Evolutionary conservation across 2,888 invertebrate species (phyloP).

Genomic region (Sarcophaga variegata): DNA sequence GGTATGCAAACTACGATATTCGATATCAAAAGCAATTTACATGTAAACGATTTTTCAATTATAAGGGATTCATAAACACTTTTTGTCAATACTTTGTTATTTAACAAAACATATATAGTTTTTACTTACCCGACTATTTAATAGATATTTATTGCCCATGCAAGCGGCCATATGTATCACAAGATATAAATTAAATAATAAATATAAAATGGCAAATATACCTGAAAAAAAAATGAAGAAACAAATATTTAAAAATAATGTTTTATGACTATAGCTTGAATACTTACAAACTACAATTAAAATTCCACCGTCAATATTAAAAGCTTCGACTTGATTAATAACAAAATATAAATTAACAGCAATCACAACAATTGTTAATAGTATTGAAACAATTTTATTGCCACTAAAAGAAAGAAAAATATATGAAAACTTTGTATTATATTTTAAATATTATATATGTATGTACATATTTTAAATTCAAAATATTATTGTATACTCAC

Average conservation of each 20-base stretch:
- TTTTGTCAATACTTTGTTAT: no score
- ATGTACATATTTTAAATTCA: background rate
- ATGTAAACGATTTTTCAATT: no score
- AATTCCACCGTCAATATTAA: conserved; percentile 81
- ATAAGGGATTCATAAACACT: no score
- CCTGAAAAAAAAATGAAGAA: conserved; percentile 74
- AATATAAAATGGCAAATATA: conserved; percentile 86
- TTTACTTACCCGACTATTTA: conserved; percentile 82
- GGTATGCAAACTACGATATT: no score
- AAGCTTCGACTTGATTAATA: conserved; percentile 83
- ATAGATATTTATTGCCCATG: conserved; percentile 85
- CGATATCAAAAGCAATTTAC: no score
- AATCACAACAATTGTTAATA: conserved; percentile 88
- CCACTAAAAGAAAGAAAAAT: conserved; percentile 82
- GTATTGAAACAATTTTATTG: conserved; percentile 87
- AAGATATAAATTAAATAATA: conserved; percentile 88
- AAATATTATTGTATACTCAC: conserved; percentile 83
- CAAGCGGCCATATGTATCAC: conserved; percentile 87
- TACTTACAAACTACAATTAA: conserved; percentile 82
- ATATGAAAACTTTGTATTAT: conserved; percentile 9
- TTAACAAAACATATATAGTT: background rate
- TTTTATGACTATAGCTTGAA: background rate
- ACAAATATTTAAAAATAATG: conserved; percentile 5
- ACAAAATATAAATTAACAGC: conserved; percentile 91
- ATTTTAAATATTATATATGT: background rate